phyloP scores from a whole-genome alignment of 2,888 invertebrate species.

The Diplazon laetatorius region DNA sequence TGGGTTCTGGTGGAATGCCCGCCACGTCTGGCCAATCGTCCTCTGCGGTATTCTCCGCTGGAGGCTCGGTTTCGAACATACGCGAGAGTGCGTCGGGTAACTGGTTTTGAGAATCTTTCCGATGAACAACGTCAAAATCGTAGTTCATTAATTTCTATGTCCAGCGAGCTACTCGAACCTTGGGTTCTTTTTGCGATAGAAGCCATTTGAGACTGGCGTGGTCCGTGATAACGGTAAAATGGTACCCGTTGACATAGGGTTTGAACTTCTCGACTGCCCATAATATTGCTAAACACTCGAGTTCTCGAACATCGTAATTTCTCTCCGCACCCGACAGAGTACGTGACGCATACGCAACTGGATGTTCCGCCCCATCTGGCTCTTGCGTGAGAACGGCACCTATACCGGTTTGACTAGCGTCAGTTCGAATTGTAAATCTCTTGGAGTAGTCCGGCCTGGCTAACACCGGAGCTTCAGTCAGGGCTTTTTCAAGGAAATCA shows the following conservation, averaged over 20 bases:
- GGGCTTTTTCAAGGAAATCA: neutral
- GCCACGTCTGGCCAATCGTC: neutral
- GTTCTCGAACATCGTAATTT: slow-evolving; percentile 63
- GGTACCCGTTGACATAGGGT: slow-evolving; percentile 66
- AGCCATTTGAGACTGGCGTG: slow-evolving; percentile 69
- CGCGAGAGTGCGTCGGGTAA: slow-evolving; percentile 61
- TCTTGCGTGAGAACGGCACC: slow-evolving; percentile 42
- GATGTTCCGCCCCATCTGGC: slow-evolving; percentile 42
- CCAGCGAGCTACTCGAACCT: slow-evolving; percentile 56
- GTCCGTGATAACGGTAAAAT: slow-evolving; percentile 70
- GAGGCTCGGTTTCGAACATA: slow-evolving; percentile 45
- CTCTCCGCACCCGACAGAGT: slow-evolving; percentile 45
- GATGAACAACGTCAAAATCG: slow-evolving; percentile 39
- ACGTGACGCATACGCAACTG: slow-evolving; percentile 62
- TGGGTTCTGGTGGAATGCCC: neutral
- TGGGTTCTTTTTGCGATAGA: slow-evolving; percentile 64
- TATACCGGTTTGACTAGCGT: slow-evolving; percentile 62
- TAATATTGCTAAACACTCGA: slow-evolving; percentile 68
- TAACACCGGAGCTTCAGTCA: neutral
- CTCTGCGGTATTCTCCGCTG: neutral
- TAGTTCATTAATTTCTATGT: slow-evolving; percentile 47
- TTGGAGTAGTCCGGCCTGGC: slow-evolving; percentile 33
- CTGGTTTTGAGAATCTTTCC: slow-evolving; percentile 5
- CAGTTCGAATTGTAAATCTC: slow-evolving; percentile 62
- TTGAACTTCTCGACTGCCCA: slow-evolving; percentile 67